These are phyloP conservation scores for Anoplius nigerrimus DNA, from an alignment of 2,888 invertebrate genomes.

Conservation along the genomic window DNA sequence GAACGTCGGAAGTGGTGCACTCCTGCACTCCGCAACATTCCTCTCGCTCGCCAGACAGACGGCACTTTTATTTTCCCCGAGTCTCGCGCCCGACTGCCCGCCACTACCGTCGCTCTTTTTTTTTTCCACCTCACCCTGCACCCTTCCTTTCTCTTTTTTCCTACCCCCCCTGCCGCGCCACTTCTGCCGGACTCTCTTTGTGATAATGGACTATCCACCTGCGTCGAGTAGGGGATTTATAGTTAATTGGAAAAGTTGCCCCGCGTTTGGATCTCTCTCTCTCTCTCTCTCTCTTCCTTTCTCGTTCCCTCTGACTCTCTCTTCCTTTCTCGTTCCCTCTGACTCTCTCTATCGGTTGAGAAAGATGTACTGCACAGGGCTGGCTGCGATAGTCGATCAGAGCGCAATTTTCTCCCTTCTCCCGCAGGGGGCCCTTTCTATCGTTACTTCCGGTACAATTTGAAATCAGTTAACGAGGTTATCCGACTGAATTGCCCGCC, in stretches of 20 bases:
- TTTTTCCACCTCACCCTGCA: too few species aligned
- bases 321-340: too few species aligned
- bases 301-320: too few species aligned
- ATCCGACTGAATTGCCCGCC: neutral
- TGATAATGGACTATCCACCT: slow-evolving; percentile 14
- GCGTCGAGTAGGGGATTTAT: slow-evolving; percentile 2
- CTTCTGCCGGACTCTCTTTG: neutral
- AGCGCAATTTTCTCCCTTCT: slow-evolving; percentile 11
- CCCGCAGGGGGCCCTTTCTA: neutral
- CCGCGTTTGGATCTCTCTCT: slow-evolving; percentile 3
- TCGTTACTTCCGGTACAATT: slow-evolving; percentile 11
- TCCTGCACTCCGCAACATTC: too few species aligned
- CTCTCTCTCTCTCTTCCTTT: too few species aligned
- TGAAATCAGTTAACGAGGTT: slow-evolving; percentile 3
- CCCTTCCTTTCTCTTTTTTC: too few species aligned
- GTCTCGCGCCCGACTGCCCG: too few species aligned
- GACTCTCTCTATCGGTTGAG: neutral
- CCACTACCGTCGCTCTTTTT: too few species aligned
- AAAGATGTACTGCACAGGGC: slow-evolving; percentile 13
- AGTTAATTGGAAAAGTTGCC: slow-evolving; percentile 36
- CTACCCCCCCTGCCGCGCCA: neutral
- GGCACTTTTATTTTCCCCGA: too few species aligned
- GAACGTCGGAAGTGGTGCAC: too few species aligned
- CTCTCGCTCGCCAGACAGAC: too few species aligned
- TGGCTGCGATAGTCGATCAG: neutral